Percentiles rank a stretch among this genome's conserved stretches.
Evolutionary conservation across 1,140 invertebrate species (phyloP).

Genomic region (Mizuhopecten yessoensis): DNA sequence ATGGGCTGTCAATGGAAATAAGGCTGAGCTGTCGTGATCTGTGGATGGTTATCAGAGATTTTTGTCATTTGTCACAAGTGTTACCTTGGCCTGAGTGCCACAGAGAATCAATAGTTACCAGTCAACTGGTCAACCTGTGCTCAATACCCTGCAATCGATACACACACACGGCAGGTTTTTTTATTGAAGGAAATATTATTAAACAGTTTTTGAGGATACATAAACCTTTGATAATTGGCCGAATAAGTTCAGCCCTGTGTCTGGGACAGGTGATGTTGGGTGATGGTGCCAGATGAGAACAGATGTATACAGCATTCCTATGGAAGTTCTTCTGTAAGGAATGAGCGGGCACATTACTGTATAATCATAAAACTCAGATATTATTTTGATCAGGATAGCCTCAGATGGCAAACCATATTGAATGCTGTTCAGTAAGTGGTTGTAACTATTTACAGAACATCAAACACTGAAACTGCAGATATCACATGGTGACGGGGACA

Average conservation of each 20-base stretch:
- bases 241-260: not conserved
- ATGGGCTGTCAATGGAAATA: too few relatives aligned
- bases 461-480: too few relatives aligned
- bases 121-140: not conserved
- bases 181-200: slow-evolving; percentile 10
- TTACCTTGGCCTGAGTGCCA: not conserved
- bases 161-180: not conserved
- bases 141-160: not conserved
- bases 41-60: not conserved
- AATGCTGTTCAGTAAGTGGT: too few relatives aligned
- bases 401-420: too few relatives aligned
- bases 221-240: not conserved
- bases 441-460: too few relatives aligned
- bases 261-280: not conserved
- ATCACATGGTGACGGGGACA: too few relatives aligned
- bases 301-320: too few relatives aligned
- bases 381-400: too few relatives aligned
- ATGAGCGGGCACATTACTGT: too few relatives aligned
- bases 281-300: not conserved
- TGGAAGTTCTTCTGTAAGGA: too few relatives aligned
- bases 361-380: too few relatives aligned
- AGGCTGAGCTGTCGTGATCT: too few relatives aligned
- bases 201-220: not conserved
- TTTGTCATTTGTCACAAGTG: not conserved
- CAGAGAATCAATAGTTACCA: not conserved